Percentiles rank a stretch among this genome's conserved stretches.
Conservation (phyloP, 2,888 invertebrate genomes). For the Hofmannophila pseudospretella region DNA sequence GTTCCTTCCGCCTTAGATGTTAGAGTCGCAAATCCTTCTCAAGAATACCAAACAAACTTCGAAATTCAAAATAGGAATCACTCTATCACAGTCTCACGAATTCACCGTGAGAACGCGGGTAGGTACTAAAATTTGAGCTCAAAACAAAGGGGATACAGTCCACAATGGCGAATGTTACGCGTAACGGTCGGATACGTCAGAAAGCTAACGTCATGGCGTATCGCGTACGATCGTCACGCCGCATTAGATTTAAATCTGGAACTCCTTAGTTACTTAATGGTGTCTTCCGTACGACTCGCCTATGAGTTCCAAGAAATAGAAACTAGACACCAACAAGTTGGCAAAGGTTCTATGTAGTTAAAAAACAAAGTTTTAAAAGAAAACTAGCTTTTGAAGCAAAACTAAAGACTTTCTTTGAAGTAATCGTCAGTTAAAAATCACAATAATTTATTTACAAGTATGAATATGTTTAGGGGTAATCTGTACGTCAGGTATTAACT, state of each 20-base stretch:
- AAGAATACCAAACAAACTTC: not conserved
- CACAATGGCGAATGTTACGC: constrained; percentile 13
- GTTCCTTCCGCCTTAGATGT: not conserved
- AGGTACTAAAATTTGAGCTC: constrained; percentile 14
- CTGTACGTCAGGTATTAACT: too few species aligned
- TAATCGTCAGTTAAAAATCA: too few species aligned
- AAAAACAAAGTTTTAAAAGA: too few species aligned
- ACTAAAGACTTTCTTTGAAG: too few species aligned
- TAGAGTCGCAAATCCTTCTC: constrained; percentile 1
- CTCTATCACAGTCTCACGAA: constrained; percentile 32
- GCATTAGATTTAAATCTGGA: constrained; percentile 68
- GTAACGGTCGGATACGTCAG: constrained; percentile 21
- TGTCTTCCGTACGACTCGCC: constrained; percentile 39
- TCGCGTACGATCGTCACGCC: constrained; percentile 58
- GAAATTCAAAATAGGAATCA: not conserved
- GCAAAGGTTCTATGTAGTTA: too few species aligned
- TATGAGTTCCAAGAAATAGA: not conserved
- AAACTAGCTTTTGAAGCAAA: too few species aligned
- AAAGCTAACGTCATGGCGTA: constrained; percentile 42
- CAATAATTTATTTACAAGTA: too few species aligned
- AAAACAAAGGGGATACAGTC: constrained; percentile 15
- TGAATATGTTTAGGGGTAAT: too few species aligned
- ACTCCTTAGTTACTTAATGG: constrained; percentile 59
- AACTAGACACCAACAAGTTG: too few species aligned
- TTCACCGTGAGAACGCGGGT: constrained; percentile 37